Base-by-base conservation (phyloP, 2,113 vertebrate genomes). In the Prunella fulvescens region DNA sequence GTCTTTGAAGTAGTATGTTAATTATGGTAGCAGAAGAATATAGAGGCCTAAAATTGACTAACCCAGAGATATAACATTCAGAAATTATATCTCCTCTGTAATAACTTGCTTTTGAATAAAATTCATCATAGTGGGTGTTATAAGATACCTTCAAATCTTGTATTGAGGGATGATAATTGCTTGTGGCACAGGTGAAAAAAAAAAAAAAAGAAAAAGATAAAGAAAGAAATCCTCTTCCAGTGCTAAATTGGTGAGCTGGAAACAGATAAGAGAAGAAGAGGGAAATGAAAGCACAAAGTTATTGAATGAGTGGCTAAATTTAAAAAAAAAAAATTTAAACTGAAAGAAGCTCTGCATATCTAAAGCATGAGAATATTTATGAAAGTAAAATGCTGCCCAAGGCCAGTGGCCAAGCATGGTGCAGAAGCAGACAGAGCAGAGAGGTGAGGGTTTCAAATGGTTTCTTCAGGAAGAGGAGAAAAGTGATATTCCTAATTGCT, bases 71-170 rank as follows among this genome's bases (percentile, higher is more conserved):
- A 14, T 53, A 86, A 48, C 37, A 81, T 91, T 88, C 62, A 73
- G 54, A 79, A 92, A 31, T 70, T 72, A 8, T 28, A 71, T 77
- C 53, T 85, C 24, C 39, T 88, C 8, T 80, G 53, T 60, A 90
- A 66, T 54, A 93, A 89, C 25, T 48, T 42, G 23, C 58, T 81
- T 87, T 95, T 81, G 13, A 96, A 91, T 90, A 78, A 53, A 93
- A 84, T 81, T 77, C 10, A 61, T 45, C 80, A 42, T 61, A 58
- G 53, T 25, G 7, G 40, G 11, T 66, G 62, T 82, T 88, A 69
- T 19, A 44, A 79, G 90, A 88, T 58, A 4, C 57, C 37, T 83
- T 79, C n/a, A 83, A 25, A 47, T 54, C 28, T 81, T 67, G 29
- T 64, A 45, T 82, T 91, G 71, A 57, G 54, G 92, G 77, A 82